phyloP scores from a whole-genome alignment of 2,113 vertebrate species.

The Thamnophis sirtalis region DNA sequence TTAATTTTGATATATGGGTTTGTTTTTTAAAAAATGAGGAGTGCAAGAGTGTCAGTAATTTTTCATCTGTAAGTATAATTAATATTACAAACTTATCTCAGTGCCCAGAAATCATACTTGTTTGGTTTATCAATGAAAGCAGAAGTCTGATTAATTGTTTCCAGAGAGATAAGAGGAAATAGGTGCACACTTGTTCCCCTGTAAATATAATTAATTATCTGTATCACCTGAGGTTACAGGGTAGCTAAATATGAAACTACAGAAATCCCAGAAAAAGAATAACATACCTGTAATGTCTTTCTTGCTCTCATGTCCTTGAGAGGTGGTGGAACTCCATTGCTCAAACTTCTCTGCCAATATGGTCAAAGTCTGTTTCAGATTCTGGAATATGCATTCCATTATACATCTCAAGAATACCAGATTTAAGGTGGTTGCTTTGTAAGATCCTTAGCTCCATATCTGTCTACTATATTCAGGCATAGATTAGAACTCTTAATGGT shows the following conservation, averaged over 20 bases:
- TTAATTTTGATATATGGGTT: constrained; percentile 11
- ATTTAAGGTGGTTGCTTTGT: not conserved
- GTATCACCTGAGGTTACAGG: constrained; percentile 29
- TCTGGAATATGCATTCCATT: not conserved
- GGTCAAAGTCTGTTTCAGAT: not conserved
- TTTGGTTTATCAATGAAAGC: not conserved
- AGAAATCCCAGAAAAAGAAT: constrained; percentile 36
- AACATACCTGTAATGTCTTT: not conserved
- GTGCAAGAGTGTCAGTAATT: not conserved
- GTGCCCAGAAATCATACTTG: not conserved
- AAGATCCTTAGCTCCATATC: not conserved
- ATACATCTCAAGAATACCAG: not conserved
- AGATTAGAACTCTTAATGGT: not conserved
- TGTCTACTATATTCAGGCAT: rapidly evolving
- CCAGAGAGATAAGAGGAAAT: constrained; percentile 45
- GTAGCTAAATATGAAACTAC: constrained; percentile 13
- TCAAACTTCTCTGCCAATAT: not conserved
- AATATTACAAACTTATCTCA: not conserved
- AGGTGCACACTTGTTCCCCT: constrained; percentile 46
- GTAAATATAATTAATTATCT: constrained; percentile 57
- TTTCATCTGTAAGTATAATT: constrained; percentile 23
- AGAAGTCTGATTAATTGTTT: constrained; percentile 49
- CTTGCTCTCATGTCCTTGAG: not conserved
- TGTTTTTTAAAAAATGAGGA: not conserved
- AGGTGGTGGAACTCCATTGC: not conserved